Percentiles rank a stretch among this genome's conserved stretches.
Evolutionary conservation across 2,797 vertebrate genomes (phyloP).

Genomic region (Micropoecilia bifurca): DNA sequence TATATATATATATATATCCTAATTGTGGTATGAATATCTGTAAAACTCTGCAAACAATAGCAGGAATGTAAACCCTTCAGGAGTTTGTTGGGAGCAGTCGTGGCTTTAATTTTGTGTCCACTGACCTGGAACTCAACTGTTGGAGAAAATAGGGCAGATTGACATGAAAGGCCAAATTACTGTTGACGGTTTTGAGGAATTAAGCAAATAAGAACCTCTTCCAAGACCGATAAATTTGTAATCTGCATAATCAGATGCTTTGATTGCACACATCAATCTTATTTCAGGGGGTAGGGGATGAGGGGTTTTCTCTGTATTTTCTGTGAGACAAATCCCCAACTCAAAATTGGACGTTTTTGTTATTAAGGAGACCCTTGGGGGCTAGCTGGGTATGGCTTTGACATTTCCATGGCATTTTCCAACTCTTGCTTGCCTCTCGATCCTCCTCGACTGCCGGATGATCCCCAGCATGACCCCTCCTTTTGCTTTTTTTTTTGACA

Average conservation of each 20-base stretch:
- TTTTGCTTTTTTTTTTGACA: conserved; percentile 55
- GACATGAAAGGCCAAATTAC: conserved; percentile 57
- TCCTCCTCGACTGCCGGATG: conserved; percentile 52
- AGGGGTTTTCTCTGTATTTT: neutral
- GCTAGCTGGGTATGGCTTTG: conserved; percentile 38
- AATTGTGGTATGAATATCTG: neutral
- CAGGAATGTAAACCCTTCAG: neutral
- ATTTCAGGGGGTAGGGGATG: neutral
- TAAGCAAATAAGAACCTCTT: conserved; percentile 56
- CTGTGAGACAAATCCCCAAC: conserved; percentile 18
- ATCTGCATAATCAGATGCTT: conserved; percentile 38
- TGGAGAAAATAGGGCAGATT: conserved; percentile 65
- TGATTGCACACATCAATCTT: conserved; percentile 23
- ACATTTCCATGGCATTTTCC: conserved; percentile 77
- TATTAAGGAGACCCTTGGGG: conserved; percentile 39
- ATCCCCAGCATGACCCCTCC: conserved; percentile 50
- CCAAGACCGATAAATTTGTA: conserved; percentile 31
- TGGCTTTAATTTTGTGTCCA: conserved; percentile 46
- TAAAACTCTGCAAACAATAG: neutral
- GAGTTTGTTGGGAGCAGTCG: neutral
- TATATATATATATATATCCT: neutral
- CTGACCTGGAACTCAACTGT: conserved; percentile 73
- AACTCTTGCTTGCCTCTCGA: conserved; percentile 38
- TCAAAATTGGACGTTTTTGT: conserved; percentile 4
- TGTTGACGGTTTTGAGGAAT: conserved; percentile 64